Evolutionary conservation across 1,140 invertebrate genomes (phyloP).

Genomic region (Augochlora pura): DNA sequence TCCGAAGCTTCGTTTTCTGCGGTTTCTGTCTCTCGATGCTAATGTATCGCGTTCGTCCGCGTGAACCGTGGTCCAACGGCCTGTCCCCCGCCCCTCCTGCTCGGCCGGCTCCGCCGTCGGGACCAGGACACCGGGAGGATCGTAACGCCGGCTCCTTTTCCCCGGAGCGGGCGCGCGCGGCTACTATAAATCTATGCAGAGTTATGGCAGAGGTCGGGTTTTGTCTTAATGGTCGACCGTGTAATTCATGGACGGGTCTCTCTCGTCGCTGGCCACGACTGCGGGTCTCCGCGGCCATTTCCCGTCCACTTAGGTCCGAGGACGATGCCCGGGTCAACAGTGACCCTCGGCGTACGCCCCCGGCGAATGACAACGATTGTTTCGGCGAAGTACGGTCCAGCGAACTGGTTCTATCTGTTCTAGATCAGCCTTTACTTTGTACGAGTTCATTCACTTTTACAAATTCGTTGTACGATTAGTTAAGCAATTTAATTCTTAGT

Average conservation of each 20-base stretch:
- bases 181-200: slow-evolving; percentile 77
- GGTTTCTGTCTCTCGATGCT: slow-evolving; percentile 64
- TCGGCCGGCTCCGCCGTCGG: slow-evolving; percentile 10
- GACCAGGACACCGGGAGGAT: slow-evolving; percentile 57
- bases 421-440: no score
- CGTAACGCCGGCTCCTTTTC: slow-evolving; percentile 60
- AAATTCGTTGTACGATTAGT: no score
- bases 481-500: no score
- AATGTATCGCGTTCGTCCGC: slow-evolving; percentile 57
- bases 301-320: not conserved
- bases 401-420: no score
- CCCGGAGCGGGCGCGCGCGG: slow-evolving; percentile 50
- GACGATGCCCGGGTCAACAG: no score
- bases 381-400: no score
- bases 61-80: not conserved
- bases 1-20: slow-evolving; percentile 61
- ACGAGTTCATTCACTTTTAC: no score
- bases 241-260: slow-evolving; percentile 67
- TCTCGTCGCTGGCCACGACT: not conserved
- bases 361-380: no score
- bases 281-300: slow-evolving; percentile 10
- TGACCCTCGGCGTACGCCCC: no score
- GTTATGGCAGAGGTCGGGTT: slow-evolving; percentile 73
- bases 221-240: slow-evolving; percentile 78
- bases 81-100: no score